Conservation (phyloP, 2,888 invertebrate genomes). For the Cantharis rufa region DNA sequence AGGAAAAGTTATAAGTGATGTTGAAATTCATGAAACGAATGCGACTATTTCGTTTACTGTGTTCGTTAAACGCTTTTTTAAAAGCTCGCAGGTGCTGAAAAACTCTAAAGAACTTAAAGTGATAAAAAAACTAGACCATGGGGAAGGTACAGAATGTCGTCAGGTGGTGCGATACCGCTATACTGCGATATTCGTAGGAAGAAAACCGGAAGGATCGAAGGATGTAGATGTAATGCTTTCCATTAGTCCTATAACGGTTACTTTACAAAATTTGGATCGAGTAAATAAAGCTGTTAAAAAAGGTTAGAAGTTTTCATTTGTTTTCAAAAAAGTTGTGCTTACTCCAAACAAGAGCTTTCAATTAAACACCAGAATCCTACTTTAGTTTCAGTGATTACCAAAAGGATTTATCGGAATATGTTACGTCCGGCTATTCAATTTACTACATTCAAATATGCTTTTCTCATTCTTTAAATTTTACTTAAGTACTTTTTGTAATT, state of each 20-base stretch:
- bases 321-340: neutral
- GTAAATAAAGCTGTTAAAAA: conserved; percentile 52
- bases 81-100: conserved; percentile 44
- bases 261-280: conserved; percentile 54
- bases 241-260: conserved; percentile 54
- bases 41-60: conserved; percentile 48
- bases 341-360: neutral
- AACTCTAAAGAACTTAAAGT: conserved; percentile 47
- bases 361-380: neutral
- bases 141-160: conserved; percentile 52
- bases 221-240: conserved; percentile 49
- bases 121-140: conserved; percentile 47
- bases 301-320: conserved; percentile 43
- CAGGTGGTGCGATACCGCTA: conserved; percentile 51
- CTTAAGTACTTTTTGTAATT: neutral
- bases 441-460: neutral
- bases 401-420: neutral
- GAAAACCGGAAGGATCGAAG: conserved; percentile 41
- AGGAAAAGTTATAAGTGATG: conserved; percentile 51
- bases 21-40: conserved; percentile 40
- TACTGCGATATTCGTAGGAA: conserved; percentile 53
- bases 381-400: neutral
- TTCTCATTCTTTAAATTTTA: neutral
- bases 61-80: conserved; percentile 51
- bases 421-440: neutral